Evolutionary conservation across 1,140 invertebrate genomes (phyloP), one percentile per base, ranked within the genome.

Genomic region (Leptinotarsa defecta): DNA sequence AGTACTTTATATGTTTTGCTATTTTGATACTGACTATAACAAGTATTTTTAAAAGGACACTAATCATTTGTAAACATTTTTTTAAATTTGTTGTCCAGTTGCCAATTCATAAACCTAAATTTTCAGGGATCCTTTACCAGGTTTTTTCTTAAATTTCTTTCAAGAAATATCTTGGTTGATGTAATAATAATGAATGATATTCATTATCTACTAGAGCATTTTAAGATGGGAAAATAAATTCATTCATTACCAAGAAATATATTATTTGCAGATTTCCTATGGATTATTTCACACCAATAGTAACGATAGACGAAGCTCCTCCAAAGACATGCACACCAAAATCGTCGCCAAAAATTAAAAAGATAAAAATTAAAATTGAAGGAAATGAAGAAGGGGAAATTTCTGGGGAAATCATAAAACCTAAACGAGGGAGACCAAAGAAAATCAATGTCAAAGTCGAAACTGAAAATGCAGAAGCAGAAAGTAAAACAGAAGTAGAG

Each of bases 241-340:
- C 5, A 57, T 57, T 57, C 15, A 57, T 57, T 57, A 57, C 52
- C 52, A 17, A 17, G 52, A 20, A 48, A 15, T 24, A 43, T 34
- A 77, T 76, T 74, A 65, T 74, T 43, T 77, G 52, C 52, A 73
- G 71, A 65, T 73, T 73, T 34, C 78, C 78, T 19, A 77, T 79
- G 76, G 76, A 71, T 22, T 77, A 72, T 74, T 79, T 79, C 64
- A 79, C 78, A 13, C 79, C 79, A 24, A 80, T 80, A 17, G 79
- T 80, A n/a, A 77, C 75, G 34, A 78, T 80, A 24, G 73, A 73
- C 17, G 79, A 80, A 68, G 64, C 57, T 8, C 52, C 65, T n/a
- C 43, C 48, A 3, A 20, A 64, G 15, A 4, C 63, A 19, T 13
- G 68, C 27, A 71, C 62, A 2, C 57, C 70, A 34, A 78, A 77